Evolutionary conservation across 2,797 vertebrate species (phyloP).

Genomic region (Notamacropus eugenii): DNA sequence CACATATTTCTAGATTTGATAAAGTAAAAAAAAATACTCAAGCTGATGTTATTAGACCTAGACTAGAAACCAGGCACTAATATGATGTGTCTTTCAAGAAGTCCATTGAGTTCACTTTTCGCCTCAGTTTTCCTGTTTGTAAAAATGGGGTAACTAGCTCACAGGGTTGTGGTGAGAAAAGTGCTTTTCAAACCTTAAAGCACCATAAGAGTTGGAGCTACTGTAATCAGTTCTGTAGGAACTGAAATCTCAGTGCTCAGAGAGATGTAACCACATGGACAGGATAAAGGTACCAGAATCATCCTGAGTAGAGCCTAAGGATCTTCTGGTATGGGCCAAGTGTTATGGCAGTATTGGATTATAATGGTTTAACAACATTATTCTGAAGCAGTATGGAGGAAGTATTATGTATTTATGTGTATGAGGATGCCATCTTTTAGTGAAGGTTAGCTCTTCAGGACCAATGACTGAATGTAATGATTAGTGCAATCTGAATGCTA

Average conservation of each 20-base stretch:
- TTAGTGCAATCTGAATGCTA: neutral
- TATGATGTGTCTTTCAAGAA: neutral
- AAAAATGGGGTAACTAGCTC: neutral
- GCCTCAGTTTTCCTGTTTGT: neutral
- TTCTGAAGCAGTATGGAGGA: neutral
- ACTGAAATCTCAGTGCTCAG: neutral
- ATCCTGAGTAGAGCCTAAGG: neutral
- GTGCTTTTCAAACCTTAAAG: neutral
- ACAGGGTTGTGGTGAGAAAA: neutral
- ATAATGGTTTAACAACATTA: neutral
- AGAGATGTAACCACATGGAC: neutral
- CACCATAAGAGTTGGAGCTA: neutral
- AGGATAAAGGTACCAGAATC: neutral
- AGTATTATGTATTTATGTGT: neutral
- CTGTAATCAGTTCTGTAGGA: neutral
- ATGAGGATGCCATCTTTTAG: neutral
- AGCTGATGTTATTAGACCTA: neutral
- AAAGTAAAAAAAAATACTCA: neutral
- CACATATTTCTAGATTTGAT: neutral
- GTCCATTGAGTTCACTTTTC: neutral
- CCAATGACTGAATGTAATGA: neutral
- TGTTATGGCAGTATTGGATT: neutral
- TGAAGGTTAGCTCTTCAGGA: neutral
- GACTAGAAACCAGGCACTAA: neutral
- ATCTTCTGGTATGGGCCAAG: neutral